Percentiles rank a stretch among this genome's conserved stretches.
Evolutionary conservation across 92 coral and sea anemone species (phyloP).

Genomic region (Palythoa grandiflora): DNA sequence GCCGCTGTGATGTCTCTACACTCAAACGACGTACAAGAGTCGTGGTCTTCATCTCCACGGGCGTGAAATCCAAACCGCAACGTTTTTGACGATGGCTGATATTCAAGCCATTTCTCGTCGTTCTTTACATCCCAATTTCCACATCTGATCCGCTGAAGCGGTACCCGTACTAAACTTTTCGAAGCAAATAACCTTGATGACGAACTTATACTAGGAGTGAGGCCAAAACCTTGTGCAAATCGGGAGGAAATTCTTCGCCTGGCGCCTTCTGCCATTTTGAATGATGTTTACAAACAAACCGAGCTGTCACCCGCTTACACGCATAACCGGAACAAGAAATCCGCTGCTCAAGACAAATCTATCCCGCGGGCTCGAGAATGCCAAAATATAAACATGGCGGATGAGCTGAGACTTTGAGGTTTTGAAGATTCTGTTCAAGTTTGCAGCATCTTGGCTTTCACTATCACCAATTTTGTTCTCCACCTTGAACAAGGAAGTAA

Average conservation of each 20-base stretch:
- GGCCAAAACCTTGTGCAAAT: constrained; percentile 22
- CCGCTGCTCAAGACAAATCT: constrained; percentile 46
- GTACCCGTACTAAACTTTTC: constrained; percentile 62
- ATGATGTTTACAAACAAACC: constrained; percentile 64
- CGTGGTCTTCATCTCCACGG: constrained; percentile 78
- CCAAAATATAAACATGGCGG: constrained; percentile 37
- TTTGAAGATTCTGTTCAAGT: constrained; percentile 16
- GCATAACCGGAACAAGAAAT: constrained; percentile 17
- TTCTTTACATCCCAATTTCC: constrained; percentile 75
- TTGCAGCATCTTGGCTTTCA: background rate
- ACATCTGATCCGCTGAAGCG: constrained; percentile 84
- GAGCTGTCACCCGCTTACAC: background rate
- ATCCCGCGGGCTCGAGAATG: constrained; percentile 33
- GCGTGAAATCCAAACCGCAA: constrained; percentile 72
- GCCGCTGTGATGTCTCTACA: constrained; percentile 86
- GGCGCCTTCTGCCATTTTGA: constrained; percentile 76
- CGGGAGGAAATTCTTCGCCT: constrained; percentile 30
- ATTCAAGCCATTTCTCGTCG: constrained; percentile 88
- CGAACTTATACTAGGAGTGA: constrained; percentile 51
- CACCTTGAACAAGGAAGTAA: background rate
- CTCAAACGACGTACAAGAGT: constrained; percentile 62
- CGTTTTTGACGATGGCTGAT: constrained; percentile 67
- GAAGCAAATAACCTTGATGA: constrained; percentile 47
- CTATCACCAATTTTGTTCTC: background rate
- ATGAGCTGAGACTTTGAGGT: constrained; percentile 1